These are phyloP conservation scores for Scolanthus callimorphus DNA, from an alignment of 92 coral and sea anemone species.

Conservation along the genomic window DNA sequence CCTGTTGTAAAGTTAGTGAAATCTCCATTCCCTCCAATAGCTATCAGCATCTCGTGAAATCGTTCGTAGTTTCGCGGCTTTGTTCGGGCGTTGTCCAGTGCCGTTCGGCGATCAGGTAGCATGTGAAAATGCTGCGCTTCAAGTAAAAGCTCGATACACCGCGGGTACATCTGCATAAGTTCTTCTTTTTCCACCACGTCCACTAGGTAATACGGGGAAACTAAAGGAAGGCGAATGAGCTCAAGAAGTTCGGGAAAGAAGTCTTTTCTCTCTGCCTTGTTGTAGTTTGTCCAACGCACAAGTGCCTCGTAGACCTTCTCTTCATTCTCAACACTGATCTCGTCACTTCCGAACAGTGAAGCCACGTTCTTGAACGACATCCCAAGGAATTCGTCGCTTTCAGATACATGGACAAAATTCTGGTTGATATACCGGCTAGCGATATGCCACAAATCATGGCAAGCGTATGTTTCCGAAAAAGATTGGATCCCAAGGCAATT, in stretches of 20 bases:
- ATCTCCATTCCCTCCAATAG: conserved; percentile 97
- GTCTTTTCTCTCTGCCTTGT: conserved; percentile 62
- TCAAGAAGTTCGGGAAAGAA: conserved; percentile 70
- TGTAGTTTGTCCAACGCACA: conserved; percentile 80
- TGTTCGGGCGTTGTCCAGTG: conserved; percentile 79
- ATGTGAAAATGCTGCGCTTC: conserved; percentile 99
- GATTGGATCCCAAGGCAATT: conserved; percentile 94
- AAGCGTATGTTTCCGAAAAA: conserved; percentile 93
- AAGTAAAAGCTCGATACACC: conserved; percentile 77
- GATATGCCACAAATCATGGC: conserved; percentile 73
- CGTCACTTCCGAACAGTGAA: conserved; percentile 75
- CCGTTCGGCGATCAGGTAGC: conserved; percentile 93
- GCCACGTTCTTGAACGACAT: conserved; percentile 75
- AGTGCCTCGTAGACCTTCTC: conserved; percentile 97
- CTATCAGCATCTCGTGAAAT: conserved; percentile 90
- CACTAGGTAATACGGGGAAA: conserved; percentile 93
- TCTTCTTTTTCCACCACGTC: conserved; percentile 94
- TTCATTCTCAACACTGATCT: conserved; percentile 89
- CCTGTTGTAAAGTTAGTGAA: conserved; percentile 88
- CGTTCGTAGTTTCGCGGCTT: conserved; percentile 94
- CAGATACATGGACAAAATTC: conserved; percentile 88
- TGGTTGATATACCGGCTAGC: conserved; percentile 70
- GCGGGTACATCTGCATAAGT: conserved; percentile 61
- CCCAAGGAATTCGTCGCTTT: conserved; percentile 79
- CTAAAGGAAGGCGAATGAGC: conserved; percentile 85